Evolutionary conservation across 2,113 vertebrate species (phyloP), one percentile per base, ranked within the genome.

Genomic region (Eulemur macaco): DNA sequence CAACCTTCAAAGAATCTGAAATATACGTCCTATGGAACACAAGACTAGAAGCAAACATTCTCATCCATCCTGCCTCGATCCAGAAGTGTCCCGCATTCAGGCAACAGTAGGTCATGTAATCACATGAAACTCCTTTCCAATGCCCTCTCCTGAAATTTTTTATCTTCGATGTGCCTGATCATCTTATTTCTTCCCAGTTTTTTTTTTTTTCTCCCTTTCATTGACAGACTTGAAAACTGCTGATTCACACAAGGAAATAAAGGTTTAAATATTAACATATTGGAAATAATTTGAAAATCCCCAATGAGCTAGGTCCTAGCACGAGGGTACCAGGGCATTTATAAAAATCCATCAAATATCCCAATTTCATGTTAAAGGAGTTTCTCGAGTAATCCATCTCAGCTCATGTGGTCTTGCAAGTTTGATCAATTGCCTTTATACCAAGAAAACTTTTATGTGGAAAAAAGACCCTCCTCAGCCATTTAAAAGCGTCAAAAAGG

Each of bases 291-390:
- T 42, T 92, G 80, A 37, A 78, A 66, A 68, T 50, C 21, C 78
- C 69, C 64, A 80, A 50, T 78, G 31, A 94, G 76, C 13, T 89
- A 63, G n/a, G 56, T 50, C 69, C 68, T 83, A 87, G 37, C 52
- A 71, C 37, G 29, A 96, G 27, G 21, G n/a, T 18, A 86, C 39
- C 73, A 17, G 6, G 25, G 9, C 68, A 66, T 81, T 93, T 69
- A 78, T 64, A 64, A 94, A 95, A 90, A 74, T 50, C 60, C 74
- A 95, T 69, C 94, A 63, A 96, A 76, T 58, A 73, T 21, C 85
- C 50, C 84, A 89, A 71, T 82, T 77, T 73, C 69, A 96, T 63
- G 29, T 56, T 80, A 76, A 91, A 86, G 42, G 76, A 76, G 27
- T 89, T 83, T 86, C 45, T n/a, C 54, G 29, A 93, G 39, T 77